Evolutionary conservation across 2,797 vertebrate genomes (phyloP).

Genomic region (Urophycis tenuis): DNA sequence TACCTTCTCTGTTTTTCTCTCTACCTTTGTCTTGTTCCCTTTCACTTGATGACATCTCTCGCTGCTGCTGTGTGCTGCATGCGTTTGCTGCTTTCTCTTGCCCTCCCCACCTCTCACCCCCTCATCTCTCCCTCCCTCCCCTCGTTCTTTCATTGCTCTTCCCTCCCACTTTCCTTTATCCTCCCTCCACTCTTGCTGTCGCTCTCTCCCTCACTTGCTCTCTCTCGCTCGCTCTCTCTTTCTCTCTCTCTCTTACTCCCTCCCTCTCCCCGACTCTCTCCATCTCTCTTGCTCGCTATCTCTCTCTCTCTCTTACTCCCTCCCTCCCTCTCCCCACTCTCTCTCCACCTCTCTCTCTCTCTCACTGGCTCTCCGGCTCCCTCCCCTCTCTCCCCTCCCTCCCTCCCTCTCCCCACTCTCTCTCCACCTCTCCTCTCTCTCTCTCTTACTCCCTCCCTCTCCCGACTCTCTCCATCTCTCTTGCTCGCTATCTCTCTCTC

Average conservation of each 20-base stretch:
- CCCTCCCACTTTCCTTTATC: conserved; percentile 7
- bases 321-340: conserved; percentile 42
- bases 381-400: conserved; percentile 46
- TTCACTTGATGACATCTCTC: background rate
- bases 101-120: conserved; percentile 14
- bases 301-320: background rate
- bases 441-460: conserved; percentile 58
- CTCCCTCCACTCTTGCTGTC: conserved; percentile 12
- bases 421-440: conserved; percentile 35
- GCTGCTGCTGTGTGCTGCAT: background rate
- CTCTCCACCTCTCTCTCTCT: conserved; percentile 33
- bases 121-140: conserved; percentile 44
- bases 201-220: conserved; percentile 22
- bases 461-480: conserved; percentile 27
- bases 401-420: conserved; percentile 25
- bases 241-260: conserved; percentile 56
- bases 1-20: too few species aligned
- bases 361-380: conserved; percentile 33
- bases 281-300: conserved; percentile 13
- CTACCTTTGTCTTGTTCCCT: background rate
- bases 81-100: conserved; percentile 14
- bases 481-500: background rate
- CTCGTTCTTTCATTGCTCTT: background rate
- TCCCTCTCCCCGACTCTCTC: conserved; percentile 20
- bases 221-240: conserved; percentile 19